These are phyloP conservation scores for Rattus norvegicus DNA, from an alignment of 2,113 vertebrate genomes.

Conservation along the genomic window DNA sequence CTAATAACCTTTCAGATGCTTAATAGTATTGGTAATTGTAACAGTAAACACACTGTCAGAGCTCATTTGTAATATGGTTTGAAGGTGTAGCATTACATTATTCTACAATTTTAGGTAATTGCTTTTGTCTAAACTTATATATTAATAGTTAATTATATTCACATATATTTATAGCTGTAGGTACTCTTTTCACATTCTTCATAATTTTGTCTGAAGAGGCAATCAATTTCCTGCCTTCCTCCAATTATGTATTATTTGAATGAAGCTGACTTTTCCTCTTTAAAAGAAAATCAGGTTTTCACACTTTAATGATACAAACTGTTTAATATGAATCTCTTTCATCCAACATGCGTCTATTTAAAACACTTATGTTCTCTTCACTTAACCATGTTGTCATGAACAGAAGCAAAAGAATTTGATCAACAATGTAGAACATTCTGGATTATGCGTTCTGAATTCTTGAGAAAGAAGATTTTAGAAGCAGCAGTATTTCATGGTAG, in stretches of 20 bases:
- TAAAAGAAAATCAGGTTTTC: neutral
- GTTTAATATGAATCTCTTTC: neutral
- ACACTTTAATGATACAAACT: neutral
- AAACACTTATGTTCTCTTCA: neutral
- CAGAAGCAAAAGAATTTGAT: neutral
- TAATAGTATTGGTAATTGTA: neutral
- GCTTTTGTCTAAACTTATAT: neutral
- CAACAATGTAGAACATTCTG: neutral
- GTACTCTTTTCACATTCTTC: neutral
- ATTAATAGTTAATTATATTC: neutral
- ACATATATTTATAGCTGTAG: neutral
- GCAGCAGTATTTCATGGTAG: neutral
- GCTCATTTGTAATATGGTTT: neutral
- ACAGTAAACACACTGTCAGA: neutral
- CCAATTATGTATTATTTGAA: slow-evolving; percentile 16
- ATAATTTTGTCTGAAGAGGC: neutral
- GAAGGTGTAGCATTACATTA: neutral
- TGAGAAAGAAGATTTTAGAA: neutral
- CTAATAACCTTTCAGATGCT: neutral
- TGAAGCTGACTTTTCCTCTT: neutral
- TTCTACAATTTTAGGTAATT: neutral
- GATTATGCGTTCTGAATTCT: neutral
- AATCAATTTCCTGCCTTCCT: neutral
- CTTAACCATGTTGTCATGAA: neutral
- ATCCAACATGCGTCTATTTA: neutral